These are phyloP conservation scores for Trileptium ribeirensis DNA, from an alignment of 2,888 invertebrate species.

Conservation along the genomic window DNA sequence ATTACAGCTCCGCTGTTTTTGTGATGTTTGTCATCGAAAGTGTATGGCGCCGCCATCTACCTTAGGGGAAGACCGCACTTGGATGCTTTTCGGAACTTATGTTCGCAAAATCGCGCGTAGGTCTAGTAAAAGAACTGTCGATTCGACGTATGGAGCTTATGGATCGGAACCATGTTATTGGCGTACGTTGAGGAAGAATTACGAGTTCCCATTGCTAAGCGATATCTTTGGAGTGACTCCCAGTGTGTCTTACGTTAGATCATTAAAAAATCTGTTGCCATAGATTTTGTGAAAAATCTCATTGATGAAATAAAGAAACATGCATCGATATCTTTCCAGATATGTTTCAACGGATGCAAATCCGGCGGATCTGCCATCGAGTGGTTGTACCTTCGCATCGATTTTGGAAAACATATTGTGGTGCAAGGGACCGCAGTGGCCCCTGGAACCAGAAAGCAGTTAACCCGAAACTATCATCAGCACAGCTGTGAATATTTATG, in stretches of 20 bases:
- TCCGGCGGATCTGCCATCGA: slow-evolving; percentile 42
- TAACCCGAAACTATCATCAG: background rate
- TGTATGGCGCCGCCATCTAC: background rate
- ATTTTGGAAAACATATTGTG: slow-evolving; percentile 30
- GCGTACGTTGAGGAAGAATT: slow-evolving; percentile 31
- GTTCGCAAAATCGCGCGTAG: slow-evolving; percentile 34
- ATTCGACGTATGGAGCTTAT: slow-evolving; percentile 32
- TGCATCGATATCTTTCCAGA: slow-evolving; percentile 32
- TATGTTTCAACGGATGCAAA: slow-evolving; percentile 39
- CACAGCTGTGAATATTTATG: background rate
- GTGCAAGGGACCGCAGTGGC: slow-evolving; percentile 41
- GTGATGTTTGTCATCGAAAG: background rate
- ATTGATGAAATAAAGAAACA: slow-evolving; percentile 36
- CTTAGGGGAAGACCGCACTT: no score
- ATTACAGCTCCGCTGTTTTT: background rate
- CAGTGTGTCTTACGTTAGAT: slow-evolving; percentile 38
- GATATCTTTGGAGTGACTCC: slow-evolving; percentile 34
- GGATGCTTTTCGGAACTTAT: slow-evolving; percentile 22
- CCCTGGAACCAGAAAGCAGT: background rate
- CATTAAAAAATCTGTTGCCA: background rate
- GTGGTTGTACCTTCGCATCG: no score
- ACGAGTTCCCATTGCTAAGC: slow-evolving; percentile 25
- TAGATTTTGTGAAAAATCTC: slow-evolving; percentile 37
- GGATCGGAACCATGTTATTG: slow-evolving; percentile 21
- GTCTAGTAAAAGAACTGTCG: slow-evolving; percentile 35